These are phyloP conservation scores for Rhinophrynus dorsalis DNA, from an alignment of 2,797 vertebrate species.

Conservation along the genomic window DNA sequence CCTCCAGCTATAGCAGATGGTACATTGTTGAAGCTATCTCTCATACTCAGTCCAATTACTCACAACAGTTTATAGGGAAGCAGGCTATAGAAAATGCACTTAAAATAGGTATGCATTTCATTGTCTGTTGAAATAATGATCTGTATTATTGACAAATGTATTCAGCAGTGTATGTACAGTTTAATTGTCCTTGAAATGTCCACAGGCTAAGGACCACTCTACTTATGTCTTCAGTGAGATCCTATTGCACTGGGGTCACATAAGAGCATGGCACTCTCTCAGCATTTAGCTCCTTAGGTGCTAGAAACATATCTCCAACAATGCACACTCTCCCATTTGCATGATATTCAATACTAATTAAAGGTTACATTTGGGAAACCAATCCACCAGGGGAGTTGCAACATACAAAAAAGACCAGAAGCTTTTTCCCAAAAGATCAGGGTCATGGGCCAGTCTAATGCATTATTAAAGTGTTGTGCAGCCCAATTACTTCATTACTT, in stretches of 20 bases:
- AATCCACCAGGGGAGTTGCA: too few relatives aligned
- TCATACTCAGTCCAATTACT: constrained; percentile 5
- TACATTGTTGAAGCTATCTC: constrained; percentile 30
- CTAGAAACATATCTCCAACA: too few relatives aligned
- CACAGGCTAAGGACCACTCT: background rate
- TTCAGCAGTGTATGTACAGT: background rate
- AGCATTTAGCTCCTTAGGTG: too few relatives aligned
- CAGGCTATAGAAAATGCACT: constrained; percentile 3
- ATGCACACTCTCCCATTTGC: too few relatives aligned
- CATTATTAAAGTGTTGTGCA: too few relatives aligned
- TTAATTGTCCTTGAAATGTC: constrained; percentile 27
- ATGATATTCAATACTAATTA: too few relatives aligned
- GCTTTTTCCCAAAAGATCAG: too few relatives aligned
- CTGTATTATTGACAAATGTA: constrained; percentile 6
- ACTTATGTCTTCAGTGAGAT: background rate
- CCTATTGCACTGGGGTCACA: background rate
- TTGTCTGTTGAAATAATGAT: constrained; percentile 18
- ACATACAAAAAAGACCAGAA: too few relatives aligned
- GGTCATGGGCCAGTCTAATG: too few relatives aligned
- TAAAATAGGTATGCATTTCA: constrained; percentile 18
- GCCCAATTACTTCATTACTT: too few relatives aligned
- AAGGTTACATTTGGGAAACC: too few relatives aligned
- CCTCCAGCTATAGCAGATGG: constrained; percentile 11
- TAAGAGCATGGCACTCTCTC: background rate
- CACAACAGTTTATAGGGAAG: background rate